Conservation (phyloP, 2,797 vertebrate species). For the Crenichthys baileyi region DNA sequence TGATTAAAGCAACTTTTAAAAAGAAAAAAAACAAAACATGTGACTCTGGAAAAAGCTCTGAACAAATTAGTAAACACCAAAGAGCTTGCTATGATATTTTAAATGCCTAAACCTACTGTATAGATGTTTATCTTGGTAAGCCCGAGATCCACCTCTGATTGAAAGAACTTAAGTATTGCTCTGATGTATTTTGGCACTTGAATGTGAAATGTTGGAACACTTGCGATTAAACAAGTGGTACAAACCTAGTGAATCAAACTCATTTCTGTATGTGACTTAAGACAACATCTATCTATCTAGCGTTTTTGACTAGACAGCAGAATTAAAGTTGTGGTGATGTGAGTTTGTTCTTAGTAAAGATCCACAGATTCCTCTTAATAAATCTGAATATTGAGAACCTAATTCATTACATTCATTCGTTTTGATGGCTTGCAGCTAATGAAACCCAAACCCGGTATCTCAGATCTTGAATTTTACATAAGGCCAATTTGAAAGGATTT, state of each 20-base stretch:
- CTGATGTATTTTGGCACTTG: slow-evolving; percentile 1
- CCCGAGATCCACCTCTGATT: not conserved
- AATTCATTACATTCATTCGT: not conserved
- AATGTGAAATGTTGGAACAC: slow-evolving; percentile 7
- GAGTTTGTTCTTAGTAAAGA: not conserved
- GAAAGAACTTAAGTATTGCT: slow-evolving; percentile 6
- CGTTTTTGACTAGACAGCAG: not conserved
- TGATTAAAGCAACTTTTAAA: slow-evolving; percentile 50
- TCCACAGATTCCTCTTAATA: not conserved
- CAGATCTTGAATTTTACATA: no score
- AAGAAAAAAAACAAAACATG: not conserved
- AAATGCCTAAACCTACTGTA: not conserved
- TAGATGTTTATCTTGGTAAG: not conserved
- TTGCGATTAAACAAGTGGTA: not conserved
- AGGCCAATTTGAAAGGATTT: no score
- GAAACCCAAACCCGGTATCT: no score
- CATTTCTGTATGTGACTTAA: not conserved
- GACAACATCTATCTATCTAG: not conserved
- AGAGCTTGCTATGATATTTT: not conserved
- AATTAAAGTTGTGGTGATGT: not conserved
- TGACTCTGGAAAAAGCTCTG: slow-evolving; percentile 5
- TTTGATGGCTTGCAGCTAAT: no score
- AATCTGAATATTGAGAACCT: not conserved
- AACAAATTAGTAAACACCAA: slow-evolving; percentile 29
- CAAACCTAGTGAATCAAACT: not conserved